Conservation (phyloP, 2,797 vertebrate species). For the Psittacula derbiana region DNA sequence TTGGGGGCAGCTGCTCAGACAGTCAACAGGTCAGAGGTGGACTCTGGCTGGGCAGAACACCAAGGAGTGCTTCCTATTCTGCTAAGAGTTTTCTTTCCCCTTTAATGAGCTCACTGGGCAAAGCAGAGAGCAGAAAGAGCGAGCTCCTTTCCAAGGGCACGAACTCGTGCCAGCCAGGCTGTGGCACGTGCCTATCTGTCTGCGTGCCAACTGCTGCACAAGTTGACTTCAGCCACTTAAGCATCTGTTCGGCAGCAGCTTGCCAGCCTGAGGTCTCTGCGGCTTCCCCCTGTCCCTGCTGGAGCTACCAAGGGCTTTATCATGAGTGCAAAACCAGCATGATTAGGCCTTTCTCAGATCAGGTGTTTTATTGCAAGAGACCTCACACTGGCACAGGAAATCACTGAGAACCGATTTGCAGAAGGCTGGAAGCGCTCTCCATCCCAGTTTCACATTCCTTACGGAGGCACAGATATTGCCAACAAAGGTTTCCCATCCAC, state of each 20-base stretch:
- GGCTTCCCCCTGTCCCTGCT: neutral
- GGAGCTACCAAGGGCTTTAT: neutral
- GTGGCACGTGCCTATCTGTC: neutral
- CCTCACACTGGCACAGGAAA: neutral
- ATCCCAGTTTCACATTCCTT: neutral
- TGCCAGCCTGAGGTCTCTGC: neutral
- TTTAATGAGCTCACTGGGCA: neutral
- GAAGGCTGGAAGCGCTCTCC: neutral
- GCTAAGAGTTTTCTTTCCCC: neutral
- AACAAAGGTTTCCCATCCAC: neutral
- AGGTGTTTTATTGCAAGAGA: neutral
- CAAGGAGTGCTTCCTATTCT: neutral
- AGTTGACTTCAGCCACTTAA: neutral
- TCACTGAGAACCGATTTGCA: neutral
- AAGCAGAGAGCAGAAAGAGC: neutral
- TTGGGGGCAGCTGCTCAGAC: neutral
- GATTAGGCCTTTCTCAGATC: neutral
- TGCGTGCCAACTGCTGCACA: neutral
- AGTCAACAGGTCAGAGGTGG: neutral
- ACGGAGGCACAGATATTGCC: rapidly evolving
- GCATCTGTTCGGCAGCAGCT: neutral
- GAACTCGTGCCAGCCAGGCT: neutral
- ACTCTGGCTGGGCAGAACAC: neutral
- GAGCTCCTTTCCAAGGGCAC: neutral
- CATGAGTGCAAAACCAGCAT: neutral